Percentiles rank a stretch among this genome's conserved stretches.
Evolutionary conservation across 2,113 vertebrate genomes (phyloP).

Genomic region (Sturnira hondurensis): DNA sequence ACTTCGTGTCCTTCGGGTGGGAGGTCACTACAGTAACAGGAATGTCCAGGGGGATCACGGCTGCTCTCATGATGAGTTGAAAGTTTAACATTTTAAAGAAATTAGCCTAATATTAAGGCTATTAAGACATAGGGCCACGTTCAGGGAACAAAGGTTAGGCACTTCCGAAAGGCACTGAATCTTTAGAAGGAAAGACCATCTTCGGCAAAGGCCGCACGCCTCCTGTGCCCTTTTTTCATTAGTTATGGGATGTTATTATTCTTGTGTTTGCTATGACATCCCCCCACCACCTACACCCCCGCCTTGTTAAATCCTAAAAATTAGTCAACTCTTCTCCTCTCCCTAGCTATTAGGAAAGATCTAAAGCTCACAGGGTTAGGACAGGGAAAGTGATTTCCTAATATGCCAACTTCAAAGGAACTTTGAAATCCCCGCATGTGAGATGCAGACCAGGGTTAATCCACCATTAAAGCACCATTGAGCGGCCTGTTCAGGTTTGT

Average conservation of each 20-base stretch:
- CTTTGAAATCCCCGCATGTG: conserved; percentile 71
- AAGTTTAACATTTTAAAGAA: conserved; percentile 43
- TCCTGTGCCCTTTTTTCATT: not conserved
- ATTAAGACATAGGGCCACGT: not conserved
- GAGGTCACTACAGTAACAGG: not conserved
- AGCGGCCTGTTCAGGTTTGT: conserved; percentile 66
- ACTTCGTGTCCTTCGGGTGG: not conserved
- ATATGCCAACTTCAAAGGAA: conserved; percentile 79
- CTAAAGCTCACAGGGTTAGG: conserved; percentile 65
- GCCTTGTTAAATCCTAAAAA: conserved; percentile 75
- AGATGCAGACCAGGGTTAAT: conserved; percentile 74
- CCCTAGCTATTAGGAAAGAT: conserved; percentile 70
- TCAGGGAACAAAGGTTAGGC: not conserved
- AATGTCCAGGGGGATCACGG: not conserved
- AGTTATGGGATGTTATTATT: not conserved
- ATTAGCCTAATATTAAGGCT: not conserved
- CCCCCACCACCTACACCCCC: not conserved
- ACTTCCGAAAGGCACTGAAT: not conserved
- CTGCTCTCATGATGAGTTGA: not conserved
- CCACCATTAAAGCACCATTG: conserved; percentile 69
- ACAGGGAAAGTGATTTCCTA: conserved; percentile 80
- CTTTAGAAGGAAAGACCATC: not conserved
- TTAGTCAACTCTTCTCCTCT: conserved; percentile 72
- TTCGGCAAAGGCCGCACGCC: not conserved
- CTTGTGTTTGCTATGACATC: conserved; percentile 54